Evolutionary conservation across 2,888 invertebrate genomes (phyloP), one percentile per base, ranked within the genome.

Genomic region (Entomobrya multifasciata): DNA sequence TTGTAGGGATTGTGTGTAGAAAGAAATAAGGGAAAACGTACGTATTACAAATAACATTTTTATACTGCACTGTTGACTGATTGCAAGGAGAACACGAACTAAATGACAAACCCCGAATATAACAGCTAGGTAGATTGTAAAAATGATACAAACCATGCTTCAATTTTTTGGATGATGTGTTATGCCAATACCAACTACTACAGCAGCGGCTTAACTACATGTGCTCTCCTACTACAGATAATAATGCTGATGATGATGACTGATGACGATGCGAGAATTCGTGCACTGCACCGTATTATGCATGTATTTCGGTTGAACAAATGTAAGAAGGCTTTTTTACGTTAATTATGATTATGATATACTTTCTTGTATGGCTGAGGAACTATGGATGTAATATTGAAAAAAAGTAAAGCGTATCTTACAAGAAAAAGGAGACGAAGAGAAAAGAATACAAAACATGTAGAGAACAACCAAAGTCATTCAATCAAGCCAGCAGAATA

Each of bases 211-310:
- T 6, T 6, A 36, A 70, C 70, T 67, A 80, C 74, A 80, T 77
- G 57, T 86, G 86, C 81, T 80, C 81, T 80, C 80, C 52, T 74
- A 74, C 55, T 72, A 6, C 10, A 70, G 22, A 60, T 79, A 30
- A 81, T 44, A 30, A 27, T 49, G 44, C 72, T 17, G 30, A 25
- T 57, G 52, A 15, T 20, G 83, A 83, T 77, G 67, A 70, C 79
- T 79, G 86, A 86, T 86, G 86, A 86, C 86, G 86, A 57, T 81
- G 86, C 86, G 86, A 86, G 86, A 86, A 81, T 86, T 86, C 41
- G 74, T 81, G 70, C 57, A 52, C 65, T 30, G 65, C 13, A 49
- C 25, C 44, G 52, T 65, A 36, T n/a, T 8, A 36, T 36, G 6
- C 36, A 72, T 30, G 25, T 77, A 22, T 44, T 44, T 77, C 60